Evolutionary conservation across 2,113 vertebrate species (phyloP), one percentile per base, ranked within the genome.

Genomic region (Phylloscopus trochilus): DNA sequence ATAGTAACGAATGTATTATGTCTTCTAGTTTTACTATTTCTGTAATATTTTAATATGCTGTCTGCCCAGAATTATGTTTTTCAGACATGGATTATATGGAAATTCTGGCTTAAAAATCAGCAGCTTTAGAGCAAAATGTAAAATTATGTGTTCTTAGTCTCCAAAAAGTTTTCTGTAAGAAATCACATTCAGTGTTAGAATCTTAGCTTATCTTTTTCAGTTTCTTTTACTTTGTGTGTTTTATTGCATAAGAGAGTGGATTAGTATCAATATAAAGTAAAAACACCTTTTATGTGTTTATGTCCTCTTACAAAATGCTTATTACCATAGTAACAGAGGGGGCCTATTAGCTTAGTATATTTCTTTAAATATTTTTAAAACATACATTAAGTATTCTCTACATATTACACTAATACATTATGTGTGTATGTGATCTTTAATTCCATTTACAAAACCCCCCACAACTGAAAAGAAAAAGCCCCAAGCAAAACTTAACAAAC

Each of bases 91-190:
- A 2, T 76, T 93, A 46, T 85, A 21, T 60, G 63, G 83, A 82
- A 30, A 93, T 91, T 95, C 87, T 84, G 35, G 69, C 75, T 94
- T 93, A 39, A 90, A 96, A 96, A 73, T 59, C 37, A 91, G 30
- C 74, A 59, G 41, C 62, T 90, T 92, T 27, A 44, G 26, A 86
- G 23, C 26, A 90, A 55, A 77, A 68, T 35, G 67, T 22, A 78
- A 75, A 52, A 49, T 35, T 52, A 10, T 35, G 68, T 55, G 46
- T 74, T 87, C 15, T 83, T 56, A 73, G 19, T 79, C 72, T 62
- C 44, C 31, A 73, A 60, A 90, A 93, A 66, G 37, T 92, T 28
- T 76, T 19, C 35, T 60, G 2, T 55, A 83, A 69, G 55, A 67
- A 81, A 56, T 83, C 22, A 28, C 9, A 14, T 66, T 75, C 14